Base-by-base conservation (phyloP, 1,140 invertebrate species). In the Melipona quadrifasciata region DNA sequence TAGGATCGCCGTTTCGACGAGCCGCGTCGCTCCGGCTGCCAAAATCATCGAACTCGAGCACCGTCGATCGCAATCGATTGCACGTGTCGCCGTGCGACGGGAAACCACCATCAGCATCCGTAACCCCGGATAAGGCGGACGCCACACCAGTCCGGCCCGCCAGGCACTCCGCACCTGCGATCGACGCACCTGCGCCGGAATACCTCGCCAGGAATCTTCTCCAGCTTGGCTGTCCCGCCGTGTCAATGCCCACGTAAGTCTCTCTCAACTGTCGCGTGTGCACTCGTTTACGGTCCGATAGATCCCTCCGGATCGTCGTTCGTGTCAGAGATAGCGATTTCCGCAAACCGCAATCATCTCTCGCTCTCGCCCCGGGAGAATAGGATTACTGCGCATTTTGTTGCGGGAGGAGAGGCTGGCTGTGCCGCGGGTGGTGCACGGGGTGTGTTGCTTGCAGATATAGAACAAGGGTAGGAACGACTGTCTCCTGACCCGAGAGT, bases 191-290 rank as follows among this genome's bases (percentile, higher is more conserved):
- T 87, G 92, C 91, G 76, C 92, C 93, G 71, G 93, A 94, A 81
- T 90, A 92, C 21, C 90, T 94, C 34, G 93, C 93, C 11, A 90
- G 91, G 55, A 93, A 91, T 79, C 92, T 94, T 72, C 87, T 94
- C 61, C 93, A 94, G 75, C 92, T 94, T 79, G 93, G 93, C 92
- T 94, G 92, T 89, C 93, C 93, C 51, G 88, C 89, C 79, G 91
- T 94, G 58, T 94, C 90, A 70, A 94, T 94, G 91, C 93, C 93
- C 71, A 91, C 91, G 93, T 94, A 89, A 93, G 92, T 93, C 82
- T 51, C 55, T 86, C 19, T 68, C 11, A 75, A 51, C 58, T 68
- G n/a, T 72, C 71, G 51, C n/a, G 24, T 57, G 8, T 34, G 21
- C n/a, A 57, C 11, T 34, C 10, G 34, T 53, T 47, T 19, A 78